Percentiles rank a stretch among this genome's conserved stretches.
Evolutionary conservation across 1,140 invertebrate genomes (phyloP).

Genomic region (Patella vulgata): DNA sequence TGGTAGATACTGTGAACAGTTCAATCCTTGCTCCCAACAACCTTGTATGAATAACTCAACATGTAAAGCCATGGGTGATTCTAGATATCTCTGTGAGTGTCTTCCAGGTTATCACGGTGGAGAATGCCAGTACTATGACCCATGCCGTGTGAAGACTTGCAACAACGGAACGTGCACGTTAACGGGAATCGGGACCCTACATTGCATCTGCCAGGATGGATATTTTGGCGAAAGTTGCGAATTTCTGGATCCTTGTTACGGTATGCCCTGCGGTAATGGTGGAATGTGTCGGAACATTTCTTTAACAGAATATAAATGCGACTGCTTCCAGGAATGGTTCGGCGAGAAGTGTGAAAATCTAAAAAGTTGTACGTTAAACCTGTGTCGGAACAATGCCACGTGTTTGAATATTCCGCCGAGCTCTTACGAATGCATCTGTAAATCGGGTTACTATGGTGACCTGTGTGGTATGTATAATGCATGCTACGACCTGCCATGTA

Average conservation of each 20-base stretch:
- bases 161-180: constrained; percentile 40
- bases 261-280: constrained; percentile 45
- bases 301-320: constrained; percentile 33
- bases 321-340: constrained; percentile 40
- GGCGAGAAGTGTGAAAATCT: constrained; percentile 39
- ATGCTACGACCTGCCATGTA: constrained; percentile 49
- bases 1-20: constrained; percentile 72
- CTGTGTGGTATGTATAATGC: constrained; percentile 58
- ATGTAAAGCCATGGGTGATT: constrained; percentile 39
- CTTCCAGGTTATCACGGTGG: constrained; percentile 71
- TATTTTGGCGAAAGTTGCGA: constrained; percentile 59
- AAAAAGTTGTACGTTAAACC: constrained; percentile 30
- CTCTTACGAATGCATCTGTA: constrained; percentile 56
- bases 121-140: constrained; percentile 72
- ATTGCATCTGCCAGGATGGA: constrained; percentile 56
- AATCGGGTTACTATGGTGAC: constrained; percentile 54
- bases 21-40: constrained; percentile 34
- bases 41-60: constrained; percentile 57
- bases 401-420: constrained; percentile 35
- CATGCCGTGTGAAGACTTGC: constrained; percentile 32
- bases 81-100: constrained; percentile 80
- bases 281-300: constrained; percentile 30
- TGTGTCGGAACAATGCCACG: constrained; percentile 46
- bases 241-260: constrained; percentile 56
- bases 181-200: constrained; percentile 29